Conservation (phyloP, 2,113 vertebrate genomes). For the Riparia riparia region DNA sequence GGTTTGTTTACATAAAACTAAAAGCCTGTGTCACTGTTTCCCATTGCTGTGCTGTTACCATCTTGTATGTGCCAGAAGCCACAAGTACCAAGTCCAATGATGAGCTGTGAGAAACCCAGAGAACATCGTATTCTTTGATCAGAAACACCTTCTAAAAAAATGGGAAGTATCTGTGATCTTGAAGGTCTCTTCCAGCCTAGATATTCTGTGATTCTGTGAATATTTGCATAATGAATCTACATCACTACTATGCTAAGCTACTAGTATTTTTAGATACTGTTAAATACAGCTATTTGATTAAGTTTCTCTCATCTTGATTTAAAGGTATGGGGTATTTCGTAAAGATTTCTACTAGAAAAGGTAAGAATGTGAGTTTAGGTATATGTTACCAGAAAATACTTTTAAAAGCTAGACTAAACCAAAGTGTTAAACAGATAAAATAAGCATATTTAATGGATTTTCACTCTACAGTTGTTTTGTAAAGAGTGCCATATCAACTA, state of each 20-base stretch:
- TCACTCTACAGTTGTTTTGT: neutral
- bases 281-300: neutral
- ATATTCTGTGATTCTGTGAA: too few relatives aligned
- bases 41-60: neutral
- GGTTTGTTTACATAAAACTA: neutral
- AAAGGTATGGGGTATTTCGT: neutral
- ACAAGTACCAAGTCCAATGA: neutral
- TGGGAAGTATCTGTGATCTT: neutral
- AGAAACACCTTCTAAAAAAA: neutral
- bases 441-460: neutral
- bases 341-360: constrained; percentile 48
- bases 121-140: neutral
- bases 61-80: neutral
- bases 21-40: neutral
- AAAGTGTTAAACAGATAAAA: neutral
- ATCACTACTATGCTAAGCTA: neutral
- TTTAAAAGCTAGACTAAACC: neutral
- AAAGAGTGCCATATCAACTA: neutral
- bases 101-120: neutral
- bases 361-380: neutral
- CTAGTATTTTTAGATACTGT: neutral
- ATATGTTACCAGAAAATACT: neutral
- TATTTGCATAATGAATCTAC: neutral
- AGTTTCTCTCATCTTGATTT: neutral
- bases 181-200: too few relatives aligned